These are phyloP conservation scores for Clarias fuscus DNA, from an alignment of 2,797 vertebrate genomes.

Conservation along the genomic window DNA sequence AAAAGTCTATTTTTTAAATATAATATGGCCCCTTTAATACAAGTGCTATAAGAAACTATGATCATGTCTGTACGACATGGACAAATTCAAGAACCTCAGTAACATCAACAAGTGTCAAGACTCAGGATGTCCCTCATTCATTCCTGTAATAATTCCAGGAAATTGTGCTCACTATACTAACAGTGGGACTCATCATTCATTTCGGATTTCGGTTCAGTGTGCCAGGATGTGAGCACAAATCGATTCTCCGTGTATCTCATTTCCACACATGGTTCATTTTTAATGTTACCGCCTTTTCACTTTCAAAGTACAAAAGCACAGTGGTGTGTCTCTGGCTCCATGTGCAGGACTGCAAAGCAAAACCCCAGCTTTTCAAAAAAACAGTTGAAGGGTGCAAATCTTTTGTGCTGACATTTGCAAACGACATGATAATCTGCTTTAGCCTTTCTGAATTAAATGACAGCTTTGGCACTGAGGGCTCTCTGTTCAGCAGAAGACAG, in stretches of 20 bases:
- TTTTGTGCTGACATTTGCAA: background rate
- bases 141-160: background rate
- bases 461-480: background rate
- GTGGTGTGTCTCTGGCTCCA: background rate
- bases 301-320: background rate
- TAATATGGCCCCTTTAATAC: no score
- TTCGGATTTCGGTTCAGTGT: background rate
- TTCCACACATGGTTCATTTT: background rate
- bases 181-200: background rate
- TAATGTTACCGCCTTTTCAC: background rate
- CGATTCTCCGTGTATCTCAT: background rate
- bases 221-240: background rate
- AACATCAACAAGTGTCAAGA: background rate
- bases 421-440: constrained; percentile 2
- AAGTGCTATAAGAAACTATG: background rate
- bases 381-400: background rate
- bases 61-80: background rate
- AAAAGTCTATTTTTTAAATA: no score
- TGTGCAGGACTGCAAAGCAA: background rate
- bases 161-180: background rate
- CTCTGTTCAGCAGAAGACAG: background rate
- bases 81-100: background rate
- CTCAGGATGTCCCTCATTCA: background rate
- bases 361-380: background rate
- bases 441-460: constrained; percentile 3